Percentiles rank a stretch among this genome's conserved stretches.
phyloP scores from a whole-genome alignment of 2,113 vertebrate genomes.

The Diadophis punctatus region DNA sequence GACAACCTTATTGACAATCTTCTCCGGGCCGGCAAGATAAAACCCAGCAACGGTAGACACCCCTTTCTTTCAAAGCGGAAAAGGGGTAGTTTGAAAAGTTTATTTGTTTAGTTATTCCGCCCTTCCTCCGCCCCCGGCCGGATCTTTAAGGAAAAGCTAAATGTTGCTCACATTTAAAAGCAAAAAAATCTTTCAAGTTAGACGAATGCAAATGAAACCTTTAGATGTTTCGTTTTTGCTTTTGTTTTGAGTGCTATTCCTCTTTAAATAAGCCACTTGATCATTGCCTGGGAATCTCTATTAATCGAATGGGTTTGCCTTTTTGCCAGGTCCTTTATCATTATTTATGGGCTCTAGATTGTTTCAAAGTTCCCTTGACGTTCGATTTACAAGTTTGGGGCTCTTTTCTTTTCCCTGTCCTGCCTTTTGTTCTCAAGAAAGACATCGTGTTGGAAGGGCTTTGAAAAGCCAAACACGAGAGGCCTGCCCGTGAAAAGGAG shows the following conservation, averaged over 20 bases:
- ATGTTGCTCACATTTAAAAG: not conserved
- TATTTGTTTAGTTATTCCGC: not conserved
- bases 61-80: not conserved
- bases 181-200: not conserved
- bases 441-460: constrained; percentile 75
- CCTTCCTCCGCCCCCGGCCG: not conserved
- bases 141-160: not conserved
- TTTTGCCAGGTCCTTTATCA: constrained; percentile 71
- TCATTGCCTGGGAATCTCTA: constrained; percentile 75
- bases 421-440: constrained; percentile 72
- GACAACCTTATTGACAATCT: too few species aligned
- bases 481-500: constrained; percentile 68
- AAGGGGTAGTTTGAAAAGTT: constrained; percentile 10
- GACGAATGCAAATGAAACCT: not conserved
- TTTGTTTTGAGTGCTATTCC: constrained; percentile 32
- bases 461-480: constrained; percentile 79
- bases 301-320: constrained; percentile 79
- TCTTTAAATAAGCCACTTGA: constrained; percentile 69
- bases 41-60: not conserved
- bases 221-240: not conserved
- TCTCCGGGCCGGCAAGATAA: not conserved
- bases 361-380: constrained; percentile 74
- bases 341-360: constrained; percentile 80
- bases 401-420: constrained; percentile 47
- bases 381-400: constrained; percentile 79